These are phyloP conservation scores for Lampropteryx suffumata DNA, from an alignment of 2,888 invertebrate genomes.

Conservation along the genomic window DNA sequence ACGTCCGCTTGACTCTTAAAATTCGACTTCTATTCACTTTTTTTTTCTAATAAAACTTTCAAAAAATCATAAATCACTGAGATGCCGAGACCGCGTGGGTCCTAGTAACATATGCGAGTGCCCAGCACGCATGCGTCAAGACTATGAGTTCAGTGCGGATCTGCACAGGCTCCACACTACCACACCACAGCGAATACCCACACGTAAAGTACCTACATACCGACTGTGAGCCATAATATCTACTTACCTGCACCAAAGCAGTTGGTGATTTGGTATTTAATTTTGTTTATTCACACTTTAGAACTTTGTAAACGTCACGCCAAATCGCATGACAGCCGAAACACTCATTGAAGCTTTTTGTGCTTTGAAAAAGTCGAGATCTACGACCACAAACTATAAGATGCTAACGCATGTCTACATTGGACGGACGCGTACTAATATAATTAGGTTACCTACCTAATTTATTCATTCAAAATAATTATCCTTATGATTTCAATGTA, in stretches of 20 bases:
- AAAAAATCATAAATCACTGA: conserved; percentile 5
- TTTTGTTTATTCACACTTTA: conserved; percentile 30
- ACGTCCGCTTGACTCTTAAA: background rate
- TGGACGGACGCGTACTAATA: no score
- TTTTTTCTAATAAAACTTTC: conserved; percentile 5
- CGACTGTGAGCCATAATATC: no score
- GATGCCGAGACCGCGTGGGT: conserved; percentile 18
- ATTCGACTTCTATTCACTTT: background rate
- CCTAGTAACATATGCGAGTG: conserved; percentile 28
- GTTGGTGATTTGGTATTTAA: conserved; percentile 11
- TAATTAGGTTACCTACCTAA: no score
- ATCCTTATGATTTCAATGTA: no score
- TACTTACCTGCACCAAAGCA: no score
- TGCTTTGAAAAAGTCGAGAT: no score
- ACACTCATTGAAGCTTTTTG: background rate
- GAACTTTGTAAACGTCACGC: background rate
- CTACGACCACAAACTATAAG: no score
- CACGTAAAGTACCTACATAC: conserved; percentile 11
- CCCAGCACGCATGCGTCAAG: conserved; percentile 21
- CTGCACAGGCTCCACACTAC: conserved; percentile 5
- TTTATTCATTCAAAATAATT: no score
- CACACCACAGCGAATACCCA: conserved; percentile 6
- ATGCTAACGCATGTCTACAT: no score
- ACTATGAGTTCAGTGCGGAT: conserved; percentile 18
- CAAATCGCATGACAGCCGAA: background rate